Evolutionary conservation across 2,888 invertebrate species (phyloP).

Genomic region (Serrognathus titanus): DNA sequence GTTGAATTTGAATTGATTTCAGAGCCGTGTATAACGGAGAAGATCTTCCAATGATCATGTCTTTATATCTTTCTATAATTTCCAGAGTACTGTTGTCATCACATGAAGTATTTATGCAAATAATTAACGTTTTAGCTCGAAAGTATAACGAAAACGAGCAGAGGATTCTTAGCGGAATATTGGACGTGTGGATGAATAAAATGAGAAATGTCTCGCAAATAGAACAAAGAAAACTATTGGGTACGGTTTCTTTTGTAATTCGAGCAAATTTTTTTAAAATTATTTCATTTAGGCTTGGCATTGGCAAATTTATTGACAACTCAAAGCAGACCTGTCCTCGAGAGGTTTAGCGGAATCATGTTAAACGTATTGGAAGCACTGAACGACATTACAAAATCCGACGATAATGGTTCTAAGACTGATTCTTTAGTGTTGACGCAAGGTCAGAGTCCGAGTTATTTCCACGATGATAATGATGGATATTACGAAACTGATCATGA

Average conservation of each 20-base stretch:
- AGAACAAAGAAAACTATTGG: constrained; percentile 79
- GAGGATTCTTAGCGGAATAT: constrained; percentile 65
- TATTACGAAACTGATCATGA: constrained; percentile 70
- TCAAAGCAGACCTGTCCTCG: constrained; percentile 65
- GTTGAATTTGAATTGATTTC: constrained; percentile 29
- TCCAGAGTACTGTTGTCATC: constrained; percentile 74
- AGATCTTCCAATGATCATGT: constrained; percentile 70
- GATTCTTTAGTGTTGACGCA: constrained; percentile 44
- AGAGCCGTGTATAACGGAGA: constrained; percentile 67
- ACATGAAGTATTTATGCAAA: constrained; percentile 62
- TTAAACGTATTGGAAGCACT: constrained; percentile 72
- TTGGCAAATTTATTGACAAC: constrained; percentile 66
- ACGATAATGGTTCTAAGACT: constrained; percentile 56
- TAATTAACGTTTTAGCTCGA: constrained; percentile 51
- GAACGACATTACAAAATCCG: constrained; percentile 73
- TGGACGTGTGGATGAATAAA: constrained; percentile 76
- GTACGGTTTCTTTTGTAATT: constrained; percentile 42
- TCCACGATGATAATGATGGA: constrained; percentile 58
- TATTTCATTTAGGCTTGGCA: constrained; percentile 49
- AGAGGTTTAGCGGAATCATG: constrained; percentile 70
- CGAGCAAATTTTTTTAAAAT: constrained; percentile 2
- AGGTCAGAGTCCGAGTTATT: constrained; percentile 45
- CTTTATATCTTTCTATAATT: constrained; percentile 73
- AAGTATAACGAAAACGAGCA: constrained; percentile 54
- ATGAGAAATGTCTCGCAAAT: constrained; percentile 75